Base-by-base conservation (phyloP, 2,888 invertebrate genomes). In the Drosophila anceps region DNA sequence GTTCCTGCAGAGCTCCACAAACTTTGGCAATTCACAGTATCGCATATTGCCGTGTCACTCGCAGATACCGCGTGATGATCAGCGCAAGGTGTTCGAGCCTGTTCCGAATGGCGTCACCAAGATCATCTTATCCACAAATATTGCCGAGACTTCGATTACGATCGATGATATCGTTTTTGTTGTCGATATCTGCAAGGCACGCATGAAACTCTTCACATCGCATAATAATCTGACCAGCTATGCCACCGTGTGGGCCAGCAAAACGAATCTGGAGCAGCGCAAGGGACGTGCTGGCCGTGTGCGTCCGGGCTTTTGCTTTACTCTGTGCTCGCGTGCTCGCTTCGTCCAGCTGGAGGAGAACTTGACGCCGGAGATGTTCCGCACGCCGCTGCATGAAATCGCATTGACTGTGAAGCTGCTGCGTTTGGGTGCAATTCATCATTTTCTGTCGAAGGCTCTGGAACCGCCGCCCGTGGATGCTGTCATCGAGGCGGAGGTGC, bases 161-260 rank as follows among this genome's bases (percentile, higher is more conserved):
- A 99, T 99, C 81, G 97, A 99, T 93, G 99, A 99, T 91, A 98
- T 99, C 3, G 98, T 99, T 1, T 99, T 96, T 93, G 99, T 99
- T 0, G 97, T 99, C 70, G 99, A 99, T 92, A 97, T 97, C 48
- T 98, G 99, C 94, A 98, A 99, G 93, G 97, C 98, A 0, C 98
- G 99, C 92, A 98, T 99, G 95, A 99, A 99, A 92, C 94, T 99
- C 91, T 99, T 99, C 91, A 99, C 99, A 0, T 98, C 98, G 0
- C 98, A 99, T 93, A 99, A 99, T 93, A 99, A 99, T 93, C 97
- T 99, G 96, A 99, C 99, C 0, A 98, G 98, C 89, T 99, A 99
- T 91, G 98, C 98, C 0, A 99, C 99, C 0, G 98, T 97, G 1
- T 98, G 98, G 98, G 98, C 98, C 0, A 98, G 98, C 72, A 95